phyloP scores from a whole-genome alignment of 2,113 vertebrate genomes.

The Macroglossus sobrinus region DNA sequence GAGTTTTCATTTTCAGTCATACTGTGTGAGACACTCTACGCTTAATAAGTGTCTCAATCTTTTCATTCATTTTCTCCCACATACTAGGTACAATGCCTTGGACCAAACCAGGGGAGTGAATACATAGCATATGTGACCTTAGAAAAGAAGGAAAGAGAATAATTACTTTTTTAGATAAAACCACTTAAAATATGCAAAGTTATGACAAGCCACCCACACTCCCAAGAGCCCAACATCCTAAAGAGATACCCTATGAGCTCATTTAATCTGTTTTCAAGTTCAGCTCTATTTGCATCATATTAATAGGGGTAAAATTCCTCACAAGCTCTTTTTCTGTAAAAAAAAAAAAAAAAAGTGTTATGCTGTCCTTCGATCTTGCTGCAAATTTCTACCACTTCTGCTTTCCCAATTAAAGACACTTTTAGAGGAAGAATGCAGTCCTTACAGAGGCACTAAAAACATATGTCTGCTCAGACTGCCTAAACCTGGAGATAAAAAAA shows the following conservation, averaged over 20 bases:
- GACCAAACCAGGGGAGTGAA: background rate
- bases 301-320: background rate
- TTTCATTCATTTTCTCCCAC: background rate
- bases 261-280: background rate
- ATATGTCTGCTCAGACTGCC: background rate
- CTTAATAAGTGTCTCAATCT: background rate
- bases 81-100: background rate
- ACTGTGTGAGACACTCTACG: background rate
- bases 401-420: background rate
- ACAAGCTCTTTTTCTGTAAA: background rate
- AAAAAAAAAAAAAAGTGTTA: background rate
- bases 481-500: background rate
- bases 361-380: background rate
- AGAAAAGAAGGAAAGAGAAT: background rate
- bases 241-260: background rate
- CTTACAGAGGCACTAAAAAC: background rate
- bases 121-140: background rate
- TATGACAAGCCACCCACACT: background rate
- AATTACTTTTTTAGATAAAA: background rate
- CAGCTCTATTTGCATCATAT: background rate
- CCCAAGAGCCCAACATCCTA: background rate
- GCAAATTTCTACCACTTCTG: background rate
- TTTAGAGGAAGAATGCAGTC: background rate
- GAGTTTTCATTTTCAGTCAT: background rate
- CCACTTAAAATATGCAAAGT: constrained; percentile 37